These are phyloP conservation scores for Neuroterus valhalla DNA, from an alignment of 1,140 invertebrate species.

Conservation along the genomic window DNA sequence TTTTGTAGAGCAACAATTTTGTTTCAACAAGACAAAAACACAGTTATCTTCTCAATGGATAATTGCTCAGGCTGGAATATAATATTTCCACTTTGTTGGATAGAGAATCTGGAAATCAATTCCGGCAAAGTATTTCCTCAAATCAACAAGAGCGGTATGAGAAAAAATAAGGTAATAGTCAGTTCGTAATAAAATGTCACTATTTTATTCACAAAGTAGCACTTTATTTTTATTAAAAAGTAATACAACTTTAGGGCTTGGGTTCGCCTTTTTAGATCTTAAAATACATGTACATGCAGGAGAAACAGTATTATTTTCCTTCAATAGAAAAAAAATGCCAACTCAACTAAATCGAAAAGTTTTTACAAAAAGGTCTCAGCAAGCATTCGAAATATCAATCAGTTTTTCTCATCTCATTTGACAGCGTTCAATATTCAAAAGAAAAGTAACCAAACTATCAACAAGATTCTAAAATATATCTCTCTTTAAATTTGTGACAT, in stretches of 20 bases:
- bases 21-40: too few relatives aligned
- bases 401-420: too few relatives aligned
- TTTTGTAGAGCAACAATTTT: too few relatives aligned
- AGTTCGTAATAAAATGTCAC: slow-evolving; percentile 2
- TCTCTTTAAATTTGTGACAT: slow-evolving; percentile 25
- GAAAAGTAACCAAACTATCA: not conserved
- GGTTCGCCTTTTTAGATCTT: slow-evolving; percentile 15
- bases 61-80: too few relatives aligned
- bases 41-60: too few relatives aligned
- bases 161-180: too few relatives aligned
- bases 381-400: too few relatives aligned
- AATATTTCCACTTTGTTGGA: too few relatives aligned
- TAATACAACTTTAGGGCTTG: slow-evolving; percentile 70
- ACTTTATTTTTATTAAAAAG: slow-evolving; percentile 72
- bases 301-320: not conserved
- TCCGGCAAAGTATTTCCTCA: too few relatives aligned
- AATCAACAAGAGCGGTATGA: too few relatives aligned
- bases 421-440: not conserved
- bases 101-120: too few relatives aligned
- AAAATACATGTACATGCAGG: not conserved
- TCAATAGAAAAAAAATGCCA: not conserved
- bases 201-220: slow-evolving; percentile 72
- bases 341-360: not conserved
- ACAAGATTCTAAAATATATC: slow-evolving; percentile 12
- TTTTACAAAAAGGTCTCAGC: too few relatives aligned